phyloP scores from a whole-genome alignment of 1,140 invertebrate species.

The Zophobas atratus region DNA sequence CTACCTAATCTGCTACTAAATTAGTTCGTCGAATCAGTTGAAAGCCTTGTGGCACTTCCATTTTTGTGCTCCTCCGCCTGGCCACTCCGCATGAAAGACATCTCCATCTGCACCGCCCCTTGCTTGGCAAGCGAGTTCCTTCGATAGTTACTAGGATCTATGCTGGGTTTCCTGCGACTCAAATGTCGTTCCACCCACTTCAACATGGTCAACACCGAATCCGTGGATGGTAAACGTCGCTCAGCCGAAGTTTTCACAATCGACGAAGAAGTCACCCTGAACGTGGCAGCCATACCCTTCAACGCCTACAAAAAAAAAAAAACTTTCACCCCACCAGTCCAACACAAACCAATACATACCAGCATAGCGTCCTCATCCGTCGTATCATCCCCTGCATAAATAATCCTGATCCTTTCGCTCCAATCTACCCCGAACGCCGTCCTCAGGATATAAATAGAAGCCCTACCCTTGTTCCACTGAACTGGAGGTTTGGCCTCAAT shows the following conservation, averaged over 20 bases:
- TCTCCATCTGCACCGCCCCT: constrained; percentile 79
- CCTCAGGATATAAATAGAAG: constrained; percentile 90
- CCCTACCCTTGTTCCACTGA: constrained; percentile 92
- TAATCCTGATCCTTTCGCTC: constrained; percentile 91
- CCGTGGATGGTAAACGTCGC: constrained; percentile 86
- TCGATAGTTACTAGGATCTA: constrained; percentile 71
- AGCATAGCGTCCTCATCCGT: constrained; percentile 94
- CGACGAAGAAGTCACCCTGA: constrained; percentile 87
- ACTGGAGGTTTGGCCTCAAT: constrained; percentile 91
- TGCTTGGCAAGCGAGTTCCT: constrained; percentile 72
- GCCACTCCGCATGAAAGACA: constrained; percentile 71
- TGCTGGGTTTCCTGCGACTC: constrained; percentile 78
- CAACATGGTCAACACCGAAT: constrained; percentile 89
- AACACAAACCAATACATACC: constrained; percentile 70
- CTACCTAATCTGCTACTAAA: constrained; percentile 18
- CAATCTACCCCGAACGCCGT: constrained; percentile 93
- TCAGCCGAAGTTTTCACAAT: constrained; percentile 91
- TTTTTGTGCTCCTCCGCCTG: neutral
- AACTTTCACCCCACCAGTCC: constrained; percentile 15
- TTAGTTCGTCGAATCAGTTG: constrained; percentile 23
- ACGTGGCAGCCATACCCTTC: constrained; percentile 92
- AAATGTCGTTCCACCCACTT: constrained; percentile 89
- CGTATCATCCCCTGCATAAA: constrained; percentile 91
- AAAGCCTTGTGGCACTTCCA: constrained; percentile 1
- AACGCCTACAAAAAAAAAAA: constrained; percentile 73